Conservation (phyloP, 2,113 vertebrate genomes). For the Sinocyclocheilus maitianheensis region DNA sequence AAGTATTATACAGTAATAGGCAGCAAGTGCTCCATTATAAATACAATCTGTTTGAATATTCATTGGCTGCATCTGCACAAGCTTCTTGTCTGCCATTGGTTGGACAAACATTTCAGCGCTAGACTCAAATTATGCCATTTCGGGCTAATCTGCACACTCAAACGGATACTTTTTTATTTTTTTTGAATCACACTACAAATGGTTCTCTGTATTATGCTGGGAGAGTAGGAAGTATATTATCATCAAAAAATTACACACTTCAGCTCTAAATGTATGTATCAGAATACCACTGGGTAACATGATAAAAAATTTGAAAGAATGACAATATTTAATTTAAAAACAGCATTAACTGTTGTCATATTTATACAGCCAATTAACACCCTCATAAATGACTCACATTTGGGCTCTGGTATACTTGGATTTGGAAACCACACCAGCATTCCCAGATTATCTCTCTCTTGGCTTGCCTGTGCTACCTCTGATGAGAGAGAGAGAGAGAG, state of each 20-base stretch:
- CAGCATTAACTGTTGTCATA: background rate
- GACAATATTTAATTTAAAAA: background rate
- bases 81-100: background rate
- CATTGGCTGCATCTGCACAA: background rate
- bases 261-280: background rate
- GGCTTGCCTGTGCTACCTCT: slow-evolving; percentile 85
- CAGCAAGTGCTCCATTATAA: background rate
- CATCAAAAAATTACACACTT: too few species aligned
- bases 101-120: background rate
- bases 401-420: slow-evolving; percentile 87
- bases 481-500: slow-evolving; percentile 56
- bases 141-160: background rate
- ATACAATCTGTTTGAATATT: background rate
- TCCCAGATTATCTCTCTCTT: slow-evolving; percentile 89
- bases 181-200: too few species aligned
- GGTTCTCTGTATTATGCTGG: too few species aligned
- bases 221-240: too few species aligned
- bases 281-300: background rate
- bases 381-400: slow-evolving; percentile 80
- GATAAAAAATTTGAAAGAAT: background rate
- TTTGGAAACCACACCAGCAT: slow-evolving; percentile 98
- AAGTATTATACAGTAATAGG: background rate
- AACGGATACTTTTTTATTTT: background rate
- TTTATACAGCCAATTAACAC: background rate
- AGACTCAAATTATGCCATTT: background rate